Base-by-base conservation (phyloP, 1,140 invertebrate species). In the Helicoverpa armigera region DNA sequence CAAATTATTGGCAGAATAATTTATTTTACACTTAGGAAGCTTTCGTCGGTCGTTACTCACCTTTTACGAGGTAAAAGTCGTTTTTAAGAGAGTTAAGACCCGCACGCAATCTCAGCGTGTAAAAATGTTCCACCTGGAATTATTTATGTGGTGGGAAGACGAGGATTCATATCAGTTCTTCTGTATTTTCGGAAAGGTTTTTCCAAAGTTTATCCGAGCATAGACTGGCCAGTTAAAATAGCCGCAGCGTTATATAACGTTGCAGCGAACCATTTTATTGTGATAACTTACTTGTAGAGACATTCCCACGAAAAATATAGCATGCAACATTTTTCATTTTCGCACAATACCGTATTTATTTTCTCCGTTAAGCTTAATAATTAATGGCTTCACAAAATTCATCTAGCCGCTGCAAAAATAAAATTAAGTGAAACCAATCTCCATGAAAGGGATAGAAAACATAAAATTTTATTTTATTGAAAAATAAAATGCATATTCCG, bases 31-130 rank as follows among this genome's bases (percentile, higher is more conserved):
- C 79, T 78, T 58, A 82, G 80, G 72, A 80, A 80, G 54, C 63
- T 73, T 81, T 80, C 70, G 76, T 50, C 79, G 85, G 82, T 65
- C 85, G 82, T 91, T 89, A 86, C 81, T 91, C 89, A 91, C 89
- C 85, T 91, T 65, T 89, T 91, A 89, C 89, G 89, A 91, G 86
- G 80, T 77, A 81, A 81, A 88, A 91, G 88, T 91, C 88, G 83
- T 89, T 90, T 91, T 89, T 90, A 89, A 92, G 87, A 86, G 89
- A 92, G 89, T 91, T 88, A 90, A 78, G 67, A 81, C 80, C 81
- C 86, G 82, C 85, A 90, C 89, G 87, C 88, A 91, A 91, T 89
- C 90, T 90, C 87, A 76, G 81, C 84, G 81, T 80, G 79, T 81
- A 82, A 86, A 80, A 87, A 82, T 82, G 75, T 79, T 79, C 43